Evolutionary conservation across 2,113 vertebrate genomes (phyloP), one percentile per base, ranked within the genome.

Genomic region (Mohoua ochrocephala): DNA sequence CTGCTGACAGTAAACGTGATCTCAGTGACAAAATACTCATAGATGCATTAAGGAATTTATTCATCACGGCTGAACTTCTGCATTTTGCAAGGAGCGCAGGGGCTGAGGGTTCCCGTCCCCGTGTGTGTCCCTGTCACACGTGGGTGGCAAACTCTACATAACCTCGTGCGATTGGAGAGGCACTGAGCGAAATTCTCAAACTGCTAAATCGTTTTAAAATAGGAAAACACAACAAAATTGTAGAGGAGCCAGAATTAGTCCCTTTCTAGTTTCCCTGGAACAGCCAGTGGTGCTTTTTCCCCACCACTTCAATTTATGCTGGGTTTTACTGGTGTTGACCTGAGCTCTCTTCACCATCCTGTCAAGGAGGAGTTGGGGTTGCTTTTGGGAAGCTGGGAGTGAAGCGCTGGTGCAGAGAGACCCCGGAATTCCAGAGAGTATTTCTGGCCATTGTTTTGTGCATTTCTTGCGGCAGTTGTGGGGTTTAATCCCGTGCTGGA

Each of bases 341-440:
- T 8, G 56, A 22, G 22, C 23, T 54, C 20, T 19, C 42, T 17
- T 61, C 22, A 2, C 60, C 1, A 4, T 52, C 64, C 31, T 3
- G 12, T 12, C 14, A 4, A 60, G 37, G 45, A 30, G 39, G 21
- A 52, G 44, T 3, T 3, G 1, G 23, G 26, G 13, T 3, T 19
- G 21, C 3, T 73, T 45, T 79, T 24, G 75, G 85, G 85, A 61
- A 87, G 42, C 45, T 15, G 50, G 1, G 16, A 41, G 35, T 17
- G 24, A n/a, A 47, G 14, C 0, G 0, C 16, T 0, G 21, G 8
- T 49, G 23, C 3, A 22, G 53, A 21, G 61, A 42, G 8, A 44
- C 42, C 27, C 13, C 8, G 67, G 63, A 61, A 64, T 74, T 41
- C 47, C 37, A 6, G 1, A 3, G 13, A 23, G 64, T 1, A 1